phyloP scores from a whole-genome alignment of 2,888 invertebrate genomes.

The Erebia epiphron region DNA sequence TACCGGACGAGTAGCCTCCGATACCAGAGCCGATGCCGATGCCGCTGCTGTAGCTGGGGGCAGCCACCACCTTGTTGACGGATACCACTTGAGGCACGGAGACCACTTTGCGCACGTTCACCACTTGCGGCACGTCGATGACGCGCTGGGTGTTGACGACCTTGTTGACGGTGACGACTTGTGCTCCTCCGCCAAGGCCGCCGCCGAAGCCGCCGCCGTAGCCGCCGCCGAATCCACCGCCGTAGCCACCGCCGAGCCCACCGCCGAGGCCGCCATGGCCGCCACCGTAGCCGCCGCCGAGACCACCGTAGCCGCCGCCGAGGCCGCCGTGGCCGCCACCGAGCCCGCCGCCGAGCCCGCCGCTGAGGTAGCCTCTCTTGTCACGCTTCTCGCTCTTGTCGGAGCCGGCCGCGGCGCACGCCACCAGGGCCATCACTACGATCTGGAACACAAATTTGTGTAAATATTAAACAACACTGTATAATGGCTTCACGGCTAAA shows the following conservation, averaged over 20 bases:
- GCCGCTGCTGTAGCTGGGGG: constrained; percentile 45
- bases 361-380: constrained; percentile 39
- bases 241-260: constrained; percentile 31
- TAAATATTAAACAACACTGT: neutral
- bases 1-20: constrained; percentile 34
- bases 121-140: constrained; percentile 53
- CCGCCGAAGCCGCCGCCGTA: constrained; percentile 36
- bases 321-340: constrained; percentile 34
- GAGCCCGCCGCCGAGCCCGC: constrained; percentile 30
- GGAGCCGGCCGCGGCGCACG: constrained; percentile 33
- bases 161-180: constrained; percentile 53
- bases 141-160: constrained; percentile 54
- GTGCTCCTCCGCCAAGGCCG: constrained; percentile 37
- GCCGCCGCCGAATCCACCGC: constrained; percentile 27
- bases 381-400: constrained; percentile 34
- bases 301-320: constrained; percentile 15
- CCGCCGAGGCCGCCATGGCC: constrained; percentile 27
- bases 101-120: constrained; percentile 56
- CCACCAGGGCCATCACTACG: constrained; percentile 36
- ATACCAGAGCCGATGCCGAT: neutral
- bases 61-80: constrained; percentile 59
- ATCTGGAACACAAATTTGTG: constrained; percentile 34
- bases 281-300: constrained; percentile 30
- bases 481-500: neutral
- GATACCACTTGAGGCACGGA: constrained; percentile 60